Evolutionary conservation across 2,113 vertebrate species (phyloP), one percentile per base, ranked within the genome.

Genomic region (Pipra filicauda): DNA sequence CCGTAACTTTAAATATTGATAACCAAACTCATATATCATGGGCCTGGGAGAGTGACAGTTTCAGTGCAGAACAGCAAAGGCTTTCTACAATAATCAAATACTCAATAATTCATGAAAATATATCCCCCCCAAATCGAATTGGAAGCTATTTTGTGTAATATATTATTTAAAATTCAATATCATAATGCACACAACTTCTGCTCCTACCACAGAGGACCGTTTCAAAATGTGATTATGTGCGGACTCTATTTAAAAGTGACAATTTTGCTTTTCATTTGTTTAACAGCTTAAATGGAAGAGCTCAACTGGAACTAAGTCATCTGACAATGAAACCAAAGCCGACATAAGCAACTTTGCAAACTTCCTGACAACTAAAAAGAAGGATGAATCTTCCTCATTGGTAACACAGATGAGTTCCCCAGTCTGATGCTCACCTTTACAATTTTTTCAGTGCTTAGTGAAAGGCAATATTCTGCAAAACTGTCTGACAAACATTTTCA

Each of bases 91-190:
- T 98, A 97, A 98, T 98, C 97, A 98, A 97, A 97, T 97, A 96
- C 88, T 98, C 97, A 98, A 98, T 98, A 98, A 98, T 98, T 98
- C 98, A 98, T 98, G 98, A 97, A 97, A 98, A 98, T 97, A 96
- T 97, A 98, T 97, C 91, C 97, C 93, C 94, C 91, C 94, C 89
- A 97, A 98, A 98, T 98, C 97, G 98, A 98, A 98, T 96, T 98
- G 97, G 97, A 98, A 98, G 96, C 97, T 98, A 97, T 98, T 98
- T 98, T 95, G 88, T 97, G 96, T 97, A 97, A 98, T 98, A 97
- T 98, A 98, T 98, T 98, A 98, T 98, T 98, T 98, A 98, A 98
- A 98, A 98, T 98, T 98, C 98, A 98, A 98, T 98, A 98, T 98
- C 96, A 97, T 98, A 98, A 98, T 97, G 96, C 98, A 98, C 94